These are phyloP conservation scores for Pecten maximus DNA, from an alignment of 2,888 invertebrate genomes.

Conservation along the genomic window DNA sequence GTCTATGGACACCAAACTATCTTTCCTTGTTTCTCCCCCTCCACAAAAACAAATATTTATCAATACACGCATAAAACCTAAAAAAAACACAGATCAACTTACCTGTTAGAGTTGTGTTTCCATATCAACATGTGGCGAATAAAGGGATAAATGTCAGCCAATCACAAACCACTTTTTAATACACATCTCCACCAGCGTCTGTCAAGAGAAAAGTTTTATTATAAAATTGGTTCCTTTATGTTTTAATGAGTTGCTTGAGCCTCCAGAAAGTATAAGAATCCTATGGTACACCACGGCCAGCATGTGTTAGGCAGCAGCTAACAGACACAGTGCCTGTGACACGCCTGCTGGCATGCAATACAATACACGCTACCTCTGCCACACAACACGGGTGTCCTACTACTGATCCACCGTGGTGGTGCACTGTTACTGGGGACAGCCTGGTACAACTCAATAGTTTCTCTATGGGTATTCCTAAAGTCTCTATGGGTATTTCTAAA, in stretches of 20 bases:
- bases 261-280: background rate
- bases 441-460: no score
- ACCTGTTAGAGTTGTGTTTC: background rate
- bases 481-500: no score
- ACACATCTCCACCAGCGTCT: background rate
- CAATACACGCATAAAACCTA: background rate
- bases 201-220: background rate
- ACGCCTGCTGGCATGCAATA: background rate
- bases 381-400: background rate
- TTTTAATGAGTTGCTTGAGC: conserved; percentile 24
- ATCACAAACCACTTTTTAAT: background rate
- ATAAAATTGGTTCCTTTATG: background rate
- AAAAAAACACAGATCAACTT: background rate
- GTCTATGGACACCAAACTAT: background rate
- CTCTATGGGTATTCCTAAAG: no score
- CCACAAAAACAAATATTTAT: background rate
- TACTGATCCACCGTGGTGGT: background rate
- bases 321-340: conserved; percentile 8
- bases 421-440: conserved; percentile 17
- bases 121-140: background rate
- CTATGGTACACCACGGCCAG: background rate
- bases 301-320: background rate
- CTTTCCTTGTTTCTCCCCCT: background rate
- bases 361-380: background rate
- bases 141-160: background rate